phyloP scores from a whole-genome alignment of 2,113 vertebrate genomes.

The Ciconia maguari region DNA sequence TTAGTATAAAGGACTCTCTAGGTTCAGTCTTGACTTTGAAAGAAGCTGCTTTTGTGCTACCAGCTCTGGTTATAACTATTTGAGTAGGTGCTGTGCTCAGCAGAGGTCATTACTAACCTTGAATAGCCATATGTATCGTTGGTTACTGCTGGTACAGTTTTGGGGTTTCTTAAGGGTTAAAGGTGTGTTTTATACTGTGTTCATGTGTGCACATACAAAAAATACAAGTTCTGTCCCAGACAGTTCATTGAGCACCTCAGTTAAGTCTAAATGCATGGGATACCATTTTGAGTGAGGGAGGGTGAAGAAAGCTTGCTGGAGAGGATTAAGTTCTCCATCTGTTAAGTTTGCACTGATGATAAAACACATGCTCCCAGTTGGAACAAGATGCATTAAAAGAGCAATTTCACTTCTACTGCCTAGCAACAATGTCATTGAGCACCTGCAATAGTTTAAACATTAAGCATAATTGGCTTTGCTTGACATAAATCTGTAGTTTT shows the following conservation, averaged over 20 bases:
- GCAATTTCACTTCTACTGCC: slow-evolving; percentile 75
- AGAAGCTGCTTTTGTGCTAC: background rate
- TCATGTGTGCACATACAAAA: background rate
- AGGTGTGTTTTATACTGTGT: background rate
- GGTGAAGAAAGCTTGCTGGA: background rate
- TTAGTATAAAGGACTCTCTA: background rate
- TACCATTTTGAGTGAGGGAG: background rate
- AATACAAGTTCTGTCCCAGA: background rate
- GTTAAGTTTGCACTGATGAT: slow-evolving; percentile 66
- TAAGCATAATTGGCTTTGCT: slow-evolving; percentile 84
- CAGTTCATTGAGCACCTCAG: background rate
- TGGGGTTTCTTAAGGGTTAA: background rate
- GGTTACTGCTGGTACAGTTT: background rate
- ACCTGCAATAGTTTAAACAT: slow-evolving; percentile 85
- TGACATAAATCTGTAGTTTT: slow-evolving; percentile 84
- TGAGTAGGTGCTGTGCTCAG: background rate
- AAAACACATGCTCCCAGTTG: slow-evolving; percentile 67
- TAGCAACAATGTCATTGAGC: slow-evolving; percentile 81
- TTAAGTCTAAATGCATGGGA: background rate
- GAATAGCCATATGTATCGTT: background rate
- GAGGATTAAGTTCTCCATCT: slow-evolving; percentile 68
- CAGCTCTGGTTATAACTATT: background rate
- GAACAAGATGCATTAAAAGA: slow-evolving; percentile 73
- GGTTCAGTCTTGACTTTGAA: background rate
- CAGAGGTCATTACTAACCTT: background rate